These are phyloP conservation scores for Lutjanus campechanus DNA, from an alignment of 2,797 vertebrate species.

Conservation along the genomic window DNA sequence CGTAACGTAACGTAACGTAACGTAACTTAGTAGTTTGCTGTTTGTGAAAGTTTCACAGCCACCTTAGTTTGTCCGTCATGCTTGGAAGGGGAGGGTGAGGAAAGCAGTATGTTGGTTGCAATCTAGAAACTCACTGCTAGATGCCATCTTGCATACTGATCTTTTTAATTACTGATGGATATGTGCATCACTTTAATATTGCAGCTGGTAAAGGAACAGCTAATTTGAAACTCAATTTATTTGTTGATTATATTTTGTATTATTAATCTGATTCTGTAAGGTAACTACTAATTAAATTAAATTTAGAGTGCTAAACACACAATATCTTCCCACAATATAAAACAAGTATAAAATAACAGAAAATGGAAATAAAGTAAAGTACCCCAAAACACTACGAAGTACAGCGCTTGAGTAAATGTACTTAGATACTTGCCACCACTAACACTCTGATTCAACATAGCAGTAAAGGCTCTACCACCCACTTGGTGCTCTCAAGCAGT, in stretches of 20 bases:
- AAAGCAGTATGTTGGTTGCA: too few species aligned
- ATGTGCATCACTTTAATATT: too few species aligned
- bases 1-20: too few species aligned
- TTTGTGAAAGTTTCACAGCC: too few species aligned
- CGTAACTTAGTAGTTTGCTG: too few species aligned
- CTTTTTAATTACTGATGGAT: too few species aligned
- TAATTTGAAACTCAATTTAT: background rate
- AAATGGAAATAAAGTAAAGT: background rate
- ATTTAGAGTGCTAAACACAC: background rate
- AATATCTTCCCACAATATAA: background rate
- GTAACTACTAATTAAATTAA: background rate
- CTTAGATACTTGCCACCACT: background rate
- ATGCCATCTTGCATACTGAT: too few species aligned
- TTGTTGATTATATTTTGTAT: background rate
- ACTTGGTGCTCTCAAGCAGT: slow-evolving; percentile 43
- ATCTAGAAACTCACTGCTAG: too few species aligned
- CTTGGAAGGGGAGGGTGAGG: too few species aligned
- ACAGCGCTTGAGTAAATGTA: background rate
- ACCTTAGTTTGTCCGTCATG: too few species aligned
- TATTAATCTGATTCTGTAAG: background rate
- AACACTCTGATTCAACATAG: slow-evolving; percentile 7
- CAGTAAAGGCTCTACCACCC: slow-evolving; percentile 24
- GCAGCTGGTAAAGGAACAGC: too few species aligned
- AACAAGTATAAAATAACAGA: too few species aligned
- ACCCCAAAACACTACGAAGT: background rate